Conservation (phyloP, 2,888 invertebrate genomes). For the Metallyticus violacea region DNA sequence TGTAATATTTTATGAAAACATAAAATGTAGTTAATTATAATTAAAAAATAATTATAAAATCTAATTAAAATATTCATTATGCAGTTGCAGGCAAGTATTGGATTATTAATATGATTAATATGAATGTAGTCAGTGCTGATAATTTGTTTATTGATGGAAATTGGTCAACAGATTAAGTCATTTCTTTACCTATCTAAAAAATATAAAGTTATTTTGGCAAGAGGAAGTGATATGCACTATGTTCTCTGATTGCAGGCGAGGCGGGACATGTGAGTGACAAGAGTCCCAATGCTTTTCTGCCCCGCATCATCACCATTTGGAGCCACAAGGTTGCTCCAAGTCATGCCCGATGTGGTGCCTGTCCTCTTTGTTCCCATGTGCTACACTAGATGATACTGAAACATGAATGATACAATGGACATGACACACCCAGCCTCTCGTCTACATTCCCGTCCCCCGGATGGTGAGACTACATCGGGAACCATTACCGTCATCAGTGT, state of each 20-base stretch:
- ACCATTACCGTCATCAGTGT: conserved; percentile 34
- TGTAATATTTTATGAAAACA: no score
- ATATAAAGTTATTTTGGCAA: no score
- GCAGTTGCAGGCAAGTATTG: no score
- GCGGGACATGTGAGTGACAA: not conserved
- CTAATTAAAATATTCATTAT: no score
- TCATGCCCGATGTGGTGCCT: not conserved
- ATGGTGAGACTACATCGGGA: conserved; percentile 40
- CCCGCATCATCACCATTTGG: not conserved
- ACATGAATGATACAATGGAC: conserved; percentile 24
- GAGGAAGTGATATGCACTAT: no score
- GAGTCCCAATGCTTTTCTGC: not conserved
- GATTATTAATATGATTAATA: no score
- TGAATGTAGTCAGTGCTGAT: no score
- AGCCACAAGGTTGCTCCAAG: not conserved
- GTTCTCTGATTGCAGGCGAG: not conserved
- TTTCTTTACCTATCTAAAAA: no score
- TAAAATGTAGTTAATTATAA: no score
- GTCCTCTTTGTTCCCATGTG: not conserved
- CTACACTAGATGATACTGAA: conserved; percentile 28
- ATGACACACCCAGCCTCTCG: not conserved
- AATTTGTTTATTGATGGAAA: no score
- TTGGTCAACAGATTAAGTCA: no score
- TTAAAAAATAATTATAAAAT: no score
- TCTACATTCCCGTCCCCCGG: not conserved